A percentile compares a stretch with the other conserved stretches of the same genome.
phyloP scores from a whole-genome alignment of 2,113 vertebrate species.

The Turdus rufiventris region DNA sequence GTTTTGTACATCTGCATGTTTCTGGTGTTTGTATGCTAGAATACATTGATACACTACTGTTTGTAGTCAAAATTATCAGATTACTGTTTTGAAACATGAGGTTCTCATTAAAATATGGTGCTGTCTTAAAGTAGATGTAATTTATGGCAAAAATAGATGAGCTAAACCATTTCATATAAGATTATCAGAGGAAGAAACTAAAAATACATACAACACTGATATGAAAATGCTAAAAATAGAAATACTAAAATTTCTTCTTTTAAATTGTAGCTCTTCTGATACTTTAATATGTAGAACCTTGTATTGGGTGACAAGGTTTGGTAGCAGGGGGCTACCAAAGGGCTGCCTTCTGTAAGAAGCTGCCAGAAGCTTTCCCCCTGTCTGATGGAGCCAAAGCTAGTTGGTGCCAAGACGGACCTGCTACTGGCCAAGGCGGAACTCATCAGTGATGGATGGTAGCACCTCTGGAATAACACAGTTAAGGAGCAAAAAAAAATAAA shows the following conservation, averaged over 20 bases:
- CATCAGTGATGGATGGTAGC: too few species aligned
- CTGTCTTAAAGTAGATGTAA: neutral
- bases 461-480: neutral
- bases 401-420: rapidly evolving
- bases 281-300: neutral
- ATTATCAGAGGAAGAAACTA: neutral
- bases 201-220: neutral
- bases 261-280: neutral
- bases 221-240: neutral
- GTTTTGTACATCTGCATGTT: neutral
- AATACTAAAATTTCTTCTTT: neutral
- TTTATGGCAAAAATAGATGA: neutral
- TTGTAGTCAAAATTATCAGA: neutral
- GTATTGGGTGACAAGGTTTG: neutral
- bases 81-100: neutral
- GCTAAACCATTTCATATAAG: neutral
- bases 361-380: neutral
- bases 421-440: neutral
- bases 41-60: neutral
- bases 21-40: neutral
- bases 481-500: neutral
- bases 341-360: neutral
- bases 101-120: neutral
- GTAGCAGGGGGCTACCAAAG: rapidly evolving
- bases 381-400: neutral